Evolutionary conservation across 1,140 invertebrate species (phyloP).

Genomic region (Drosophila serrata): DNA sequence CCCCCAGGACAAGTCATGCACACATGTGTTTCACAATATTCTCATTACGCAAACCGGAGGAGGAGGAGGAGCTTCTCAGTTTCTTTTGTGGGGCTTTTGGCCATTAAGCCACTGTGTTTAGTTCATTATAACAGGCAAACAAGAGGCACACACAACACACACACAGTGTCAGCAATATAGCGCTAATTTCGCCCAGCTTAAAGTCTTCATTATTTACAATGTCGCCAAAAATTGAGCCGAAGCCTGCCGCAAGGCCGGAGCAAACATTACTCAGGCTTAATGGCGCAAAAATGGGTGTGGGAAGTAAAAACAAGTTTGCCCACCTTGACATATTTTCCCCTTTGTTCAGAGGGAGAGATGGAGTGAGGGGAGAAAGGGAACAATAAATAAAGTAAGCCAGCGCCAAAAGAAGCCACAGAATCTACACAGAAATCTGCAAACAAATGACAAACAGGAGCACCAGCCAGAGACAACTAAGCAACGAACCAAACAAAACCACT

Average conservation of each 20-base stretch:
- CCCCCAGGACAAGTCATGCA: slow-evolving; percentile 13
- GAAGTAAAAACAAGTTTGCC: slow-evolving; percentile 39
- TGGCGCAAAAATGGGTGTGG: slow-evolving; percentile 18
- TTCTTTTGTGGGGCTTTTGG: slow-evolving; percentile 8
- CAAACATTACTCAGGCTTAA: slow-evolving; percentile 80
- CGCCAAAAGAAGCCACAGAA: slow-evolving; percentile 78
- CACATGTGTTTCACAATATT: slow-evolving; percentile 34
- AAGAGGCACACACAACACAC: slow-evolving; percentile 4
- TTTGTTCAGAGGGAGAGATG: slow-evolving; percentile 8
- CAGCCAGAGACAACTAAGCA: slow-evolving; percentile 74
- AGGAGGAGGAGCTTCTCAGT: slow-evolving; percentile 2
- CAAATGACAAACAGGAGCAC: slow-evolving; percentile 79
- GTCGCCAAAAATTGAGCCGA: slow-evolving; percentile 69
- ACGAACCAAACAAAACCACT: slow-evolving; percentile 66
- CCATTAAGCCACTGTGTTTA: slow-evolving; percentile 58
- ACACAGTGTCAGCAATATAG: slow-evolving; percentile 29
- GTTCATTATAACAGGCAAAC: slow-evolving; percentile 69
- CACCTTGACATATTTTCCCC: slow-evolving; percentile 76
- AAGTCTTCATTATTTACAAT: slow-evolving; percentile 83
- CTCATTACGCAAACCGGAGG: slow-evolving; percentile 9
- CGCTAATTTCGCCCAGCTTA: slow-evolving; percentile 78
- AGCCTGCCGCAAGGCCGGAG: slow-evolving; percentile 64
- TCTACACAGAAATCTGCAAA: slow-evolving; percentile 82
- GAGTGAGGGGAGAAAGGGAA: slow-evolving; percentile 27
- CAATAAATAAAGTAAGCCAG: slow-evolving; percentile 82